phyloP scores from a whole-genome alignment of 2,888 invertebrate genomes.

The Chesias legatella region DNA sequence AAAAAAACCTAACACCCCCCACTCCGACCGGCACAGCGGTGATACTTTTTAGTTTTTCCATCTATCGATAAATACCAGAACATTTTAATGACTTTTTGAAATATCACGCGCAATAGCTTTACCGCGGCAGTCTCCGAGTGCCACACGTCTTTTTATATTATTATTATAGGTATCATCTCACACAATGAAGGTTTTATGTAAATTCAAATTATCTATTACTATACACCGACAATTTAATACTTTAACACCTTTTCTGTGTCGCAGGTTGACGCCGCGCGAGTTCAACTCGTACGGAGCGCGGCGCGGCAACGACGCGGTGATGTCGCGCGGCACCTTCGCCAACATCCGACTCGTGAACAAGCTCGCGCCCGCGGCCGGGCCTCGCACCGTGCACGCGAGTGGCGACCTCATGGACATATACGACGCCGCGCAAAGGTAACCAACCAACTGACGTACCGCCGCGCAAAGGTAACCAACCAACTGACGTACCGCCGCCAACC shows the following conservation, averaged over 20 bases:
- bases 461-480: background rate
- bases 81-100: too few relatives aligned
- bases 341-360: slow-evolving; percentile 98
- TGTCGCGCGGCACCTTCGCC: slow-evolving; percentile 98
- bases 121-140: too few relatives aligned
- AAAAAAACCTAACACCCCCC: too few relatives aligned
- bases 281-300: slow-evolving; percentile 99
- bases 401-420: slow-evolving; percentile 96
- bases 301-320: slow-evolving; percentile 97
- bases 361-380: slow-evolving; percentile 88
- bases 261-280: slow-evolving; percentile 91
- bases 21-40: too few relatives aligned
- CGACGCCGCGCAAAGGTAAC: slow-evolving; percentile 91
- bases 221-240: background rate
- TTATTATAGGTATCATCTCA: too few relatives aligned
- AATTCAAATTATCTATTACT: too few relatives aligned
- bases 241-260: background rate
- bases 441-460: background rate
- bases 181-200: too few relatives aligned
- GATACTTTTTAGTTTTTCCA: too few relatives aligned
- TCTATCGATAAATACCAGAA: too few relatives aligned
- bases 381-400: slow-evolving; percentile 92
- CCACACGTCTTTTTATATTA: too few relatives aligned
- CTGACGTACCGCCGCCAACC: too few relatives aligned
- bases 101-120: too few relatives aligned